phyloP scores from a whole-genome alignment of 2,113 vertebrate species.

The Psettodes erumei region DNA sequence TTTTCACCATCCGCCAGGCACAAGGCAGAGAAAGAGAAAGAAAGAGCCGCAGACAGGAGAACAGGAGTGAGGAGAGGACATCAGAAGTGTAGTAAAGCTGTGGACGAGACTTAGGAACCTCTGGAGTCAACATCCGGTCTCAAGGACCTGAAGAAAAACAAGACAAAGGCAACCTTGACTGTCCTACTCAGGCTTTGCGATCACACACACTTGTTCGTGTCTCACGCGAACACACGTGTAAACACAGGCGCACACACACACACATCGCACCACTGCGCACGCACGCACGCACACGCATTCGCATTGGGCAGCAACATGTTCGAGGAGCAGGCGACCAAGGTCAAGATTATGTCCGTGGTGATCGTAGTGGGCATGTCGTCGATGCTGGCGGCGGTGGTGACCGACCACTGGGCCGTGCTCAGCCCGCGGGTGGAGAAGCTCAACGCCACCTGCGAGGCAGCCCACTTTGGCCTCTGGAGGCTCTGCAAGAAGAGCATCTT shows the following conservation, averaged over 20 bases:
- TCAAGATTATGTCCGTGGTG: slow-evolving; percentile 88
- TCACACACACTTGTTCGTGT: slow-evolving; percentile 1
- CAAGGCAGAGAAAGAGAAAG: slow-evolving; percentile 66
- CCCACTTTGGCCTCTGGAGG: slow-evolving; percentile 96
- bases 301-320: slow-evolving; percentile 79
- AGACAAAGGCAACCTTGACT: slow-evolving; percentile 13
- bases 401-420: slow-evolving; percentile 96
- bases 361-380: slow-evolving; percentile 89
- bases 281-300: background rate
- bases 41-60: slow-evolving; percentile 60
- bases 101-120: slow-evolving; percentile 40
- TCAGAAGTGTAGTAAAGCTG: slow-evolving; percentile 40
- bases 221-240: no score
- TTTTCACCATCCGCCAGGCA: slow-evolving; percentile 72
- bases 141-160: slow-evolving; percentile 27
- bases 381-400: slow-evolving; percentile 90
- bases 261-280: background rate
- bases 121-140: slow-evolving; percentile 29
- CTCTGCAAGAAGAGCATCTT: slow-evolving; percentile 90
- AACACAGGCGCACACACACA: background rate
- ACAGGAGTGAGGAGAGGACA: slow-evolving; percentile 53
- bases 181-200: background rate
- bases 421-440: slow-evolving; percentile 86
- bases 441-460: slow-evolving; percentile 89
- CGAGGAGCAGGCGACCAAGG: slow-evolving; percentile 86